Base-by-base conservation (phyloP, 2,888 invertebrate species). In the Odiellus spinosus region DNA sequence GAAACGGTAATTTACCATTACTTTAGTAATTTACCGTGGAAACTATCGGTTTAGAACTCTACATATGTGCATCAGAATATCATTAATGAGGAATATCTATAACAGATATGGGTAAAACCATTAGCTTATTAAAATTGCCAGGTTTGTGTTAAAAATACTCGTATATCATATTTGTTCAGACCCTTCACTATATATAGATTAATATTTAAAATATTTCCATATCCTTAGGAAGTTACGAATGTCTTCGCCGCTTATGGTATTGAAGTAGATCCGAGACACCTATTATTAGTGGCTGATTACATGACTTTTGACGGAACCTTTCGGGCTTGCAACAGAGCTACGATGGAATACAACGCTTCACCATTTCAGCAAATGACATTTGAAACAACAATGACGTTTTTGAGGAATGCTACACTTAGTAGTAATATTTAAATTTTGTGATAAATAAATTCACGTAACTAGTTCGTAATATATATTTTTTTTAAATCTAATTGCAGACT, bases 161-260 rank as follows among this genome's bases (percentile, higher is more conserved):
- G n/a, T n/a, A n/a, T n/a, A n/a, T n/a, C n/a, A n/a, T n/a, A n/a
- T n/a, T n/a, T n/a, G n/a, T n/a, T n/a, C n/a, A n/a, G n/a, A n/a
- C n/a, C n/a, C n/a, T n/a, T n/a, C n/a, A n/a, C n/a, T n/a, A n/a
- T n/a, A 41, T 19, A 41, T 19, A 15, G n/a, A 34, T 10, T 15
- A 34, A 14, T 18, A 11, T 35, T 17, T 43, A 1, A 17, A 46
- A 26, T 32, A 26, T 21, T 48, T 44, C 45, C 39, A 49, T 40
- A 49, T 20, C 57, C 62, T 11, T 59, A 75, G 68, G 98, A 99
- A 73, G 82, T 98, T 40, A 79, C 83, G 64, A 84, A 87, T 62
- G 98, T 98, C 32, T 99, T 99, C 67, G 83, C 82, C 56, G 90
- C 88, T 1, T 99, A 99, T 60, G 95, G 95, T 20, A 99, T 99